A percentile compares a stretch with the other conserved stretches of the same genome.
phyloP scores from a whole-genome alignment of 1,140 invertebrate species.

The Cylas formicarius region DNA sequence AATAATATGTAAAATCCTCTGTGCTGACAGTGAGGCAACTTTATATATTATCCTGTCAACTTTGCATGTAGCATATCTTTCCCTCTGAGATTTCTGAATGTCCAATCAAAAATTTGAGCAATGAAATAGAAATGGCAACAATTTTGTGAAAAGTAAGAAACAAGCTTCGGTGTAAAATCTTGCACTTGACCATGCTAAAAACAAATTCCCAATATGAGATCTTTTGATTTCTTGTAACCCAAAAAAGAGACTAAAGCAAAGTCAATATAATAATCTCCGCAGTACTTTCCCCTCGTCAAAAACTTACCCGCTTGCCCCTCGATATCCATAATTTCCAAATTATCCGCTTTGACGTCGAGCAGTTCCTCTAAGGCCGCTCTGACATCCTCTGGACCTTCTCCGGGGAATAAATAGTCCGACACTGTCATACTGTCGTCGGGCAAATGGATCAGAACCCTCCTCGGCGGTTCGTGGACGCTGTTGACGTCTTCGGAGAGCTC shows the following conservation, averaged over 20 bases:
- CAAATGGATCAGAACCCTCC: slow-evolving; percentile 63
- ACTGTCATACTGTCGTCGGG: slow-evolving; percentile 58
- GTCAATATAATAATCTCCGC: background rate
- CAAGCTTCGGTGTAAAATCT: background rate
- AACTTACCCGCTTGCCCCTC: slow-evolving; percentile 54
- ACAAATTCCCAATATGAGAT: slow-evolving; percentile 20
- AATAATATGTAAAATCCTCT: no score
- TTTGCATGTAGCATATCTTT: no score
- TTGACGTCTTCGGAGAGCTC: slow-evolving; percentile 50
- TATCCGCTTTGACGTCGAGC: slow-evolving; percentile 60
- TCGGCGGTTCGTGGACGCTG: slow-evolving; percentile 70
- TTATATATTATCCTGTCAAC: no score
- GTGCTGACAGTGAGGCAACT: no score
- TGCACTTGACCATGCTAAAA: background rate
- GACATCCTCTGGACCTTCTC: slow-evolving; percentile 68
- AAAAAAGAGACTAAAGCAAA: slow-evolving; percentile 1
- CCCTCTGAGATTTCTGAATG: no score
- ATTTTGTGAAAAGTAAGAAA: background rate
- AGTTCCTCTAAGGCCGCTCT: slow-evolving; percentile 65
- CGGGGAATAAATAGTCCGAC: slow-evolving; percentile 79
- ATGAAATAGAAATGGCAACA: background rate
- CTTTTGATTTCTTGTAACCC: slow-evolving; percentile 53
- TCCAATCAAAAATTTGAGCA: no score
- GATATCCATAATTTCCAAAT: slow-evolving; percentile 57
- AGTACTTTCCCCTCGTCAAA: no score